Conservation (phyloP, 2,113 vertebrate genomes). For the Muscicapa adusta region DNA sequence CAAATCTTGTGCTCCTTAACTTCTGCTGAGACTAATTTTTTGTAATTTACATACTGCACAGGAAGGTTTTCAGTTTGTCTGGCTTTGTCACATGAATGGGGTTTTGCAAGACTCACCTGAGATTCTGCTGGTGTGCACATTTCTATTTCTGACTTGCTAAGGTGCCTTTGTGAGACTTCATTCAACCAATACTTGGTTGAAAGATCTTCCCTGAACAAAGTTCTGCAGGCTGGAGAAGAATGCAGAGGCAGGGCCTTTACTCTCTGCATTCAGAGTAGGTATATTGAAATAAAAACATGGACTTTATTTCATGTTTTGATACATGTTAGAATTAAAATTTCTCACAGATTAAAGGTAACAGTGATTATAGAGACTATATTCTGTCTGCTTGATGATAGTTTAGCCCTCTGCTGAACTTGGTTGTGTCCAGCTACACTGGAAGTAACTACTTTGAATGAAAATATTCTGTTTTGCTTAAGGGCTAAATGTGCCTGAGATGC, state of each 20-base stretch:
- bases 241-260: neutral
- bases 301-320: neutral
- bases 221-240: neutral
- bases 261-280: neutral
- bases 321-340: neutral
- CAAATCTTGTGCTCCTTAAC: neutral
- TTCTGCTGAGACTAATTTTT: neutral
- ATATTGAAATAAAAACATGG: neutral
- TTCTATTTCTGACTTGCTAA: neutral
- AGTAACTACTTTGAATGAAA: neutral
- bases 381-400: neutral
- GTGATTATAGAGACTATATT: neutral
- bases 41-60: neutral
- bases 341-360: neutral
- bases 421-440: neutral
- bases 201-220: neutral
- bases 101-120: neutral
- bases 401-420: neutral
- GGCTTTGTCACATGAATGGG: neutral
- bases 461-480: neutral
- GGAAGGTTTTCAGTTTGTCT: neutral
- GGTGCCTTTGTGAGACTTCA: neutral
- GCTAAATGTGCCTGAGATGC: conserved; percentile 75
- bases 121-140: neutral
- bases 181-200: neutral